Conservation (phyloP, 1,140 invertebrate species). For the Copidosoma floridanum region DNA sequence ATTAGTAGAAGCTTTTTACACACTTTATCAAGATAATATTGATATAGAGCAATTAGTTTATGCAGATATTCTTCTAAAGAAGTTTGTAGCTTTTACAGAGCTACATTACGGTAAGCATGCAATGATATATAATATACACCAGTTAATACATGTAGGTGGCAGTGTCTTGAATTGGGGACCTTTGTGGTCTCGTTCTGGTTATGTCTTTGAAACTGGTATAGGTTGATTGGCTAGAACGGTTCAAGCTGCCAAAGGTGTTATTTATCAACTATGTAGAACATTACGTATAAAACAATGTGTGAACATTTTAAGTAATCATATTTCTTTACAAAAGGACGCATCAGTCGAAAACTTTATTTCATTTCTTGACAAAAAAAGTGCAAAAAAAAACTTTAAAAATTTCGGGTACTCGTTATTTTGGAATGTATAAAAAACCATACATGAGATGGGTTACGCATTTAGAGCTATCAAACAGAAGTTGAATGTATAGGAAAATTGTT, state of each 20-base stretch:
- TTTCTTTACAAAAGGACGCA: background rate
- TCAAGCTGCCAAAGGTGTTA: background rate
- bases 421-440: no score
- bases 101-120: background rate
- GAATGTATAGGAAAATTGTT: no score
- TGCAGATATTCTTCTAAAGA: background rate
- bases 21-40: background rate
- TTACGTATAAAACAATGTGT: background rate
- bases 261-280: background rate
- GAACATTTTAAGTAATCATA: background rate
- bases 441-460: no score
- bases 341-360: no score
- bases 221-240: background rate
- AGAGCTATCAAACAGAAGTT: no score
- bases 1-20: background rate
- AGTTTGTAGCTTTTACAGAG: background rate
- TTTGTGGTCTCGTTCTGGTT: background rate
- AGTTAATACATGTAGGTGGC: background rate
- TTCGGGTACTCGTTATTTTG: no score
- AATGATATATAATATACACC: constrained; percentile 1
- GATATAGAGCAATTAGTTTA: background rate
- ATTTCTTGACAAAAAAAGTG: no score
- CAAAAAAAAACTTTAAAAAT: no score
- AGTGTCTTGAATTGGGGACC: background rate
- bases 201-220: background rate